Conservation (phyloP, 2,888 invertebrate genomes). For the Poecilobothrus nobilitatus region DNA sequence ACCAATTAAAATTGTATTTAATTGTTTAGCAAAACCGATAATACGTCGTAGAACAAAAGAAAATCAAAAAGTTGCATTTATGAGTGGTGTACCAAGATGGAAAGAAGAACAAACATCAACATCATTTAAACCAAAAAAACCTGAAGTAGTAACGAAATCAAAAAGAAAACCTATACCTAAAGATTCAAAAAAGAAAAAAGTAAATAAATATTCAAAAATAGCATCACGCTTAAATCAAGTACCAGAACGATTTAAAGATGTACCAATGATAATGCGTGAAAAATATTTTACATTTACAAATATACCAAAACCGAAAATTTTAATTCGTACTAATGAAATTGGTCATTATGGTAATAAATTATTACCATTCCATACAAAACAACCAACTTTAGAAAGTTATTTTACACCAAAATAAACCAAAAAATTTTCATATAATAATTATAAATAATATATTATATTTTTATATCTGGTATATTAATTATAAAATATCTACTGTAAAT, state of each 20-base stretch:
- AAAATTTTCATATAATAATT: too few species aligned
- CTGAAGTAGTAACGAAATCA: neutral
- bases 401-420: slow-evolving; percentile 1
- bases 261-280: slow-evolving; percentile 10
- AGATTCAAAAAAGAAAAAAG: neutral
- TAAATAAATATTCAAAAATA: neutral
- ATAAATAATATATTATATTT: too few species aligned
- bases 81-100: slow-evolving; percentile 17
- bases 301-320: slow-evolving; percentile 12
- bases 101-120: neutral
- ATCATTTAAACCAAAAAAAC: neutral
- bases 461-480: too few species aligned
- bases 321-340: slow-evolving; percentile 13
- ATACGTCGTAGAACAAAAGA: slow-evolving; percentile 15
- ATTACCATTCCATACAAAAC: slow-evolving; percentile 3
- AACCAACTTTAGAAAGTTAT: slow-evolving; percentile 9
- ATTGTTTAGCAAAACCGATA: slow-evolving; percentile 15
- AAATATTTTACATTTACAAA: slow-evolving; percentile 17
- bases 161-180: neutral
- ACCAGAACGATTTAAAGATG: slow-evolving; percentile 10
- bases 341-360: slow-evolving; percentile 8
- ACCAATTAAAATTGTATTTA: slow-evolving; percentile 14
- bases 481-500: too few species aligned
- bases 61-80: slow-evolving; percentile 18
- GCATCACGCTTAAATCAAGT: neutral